Evolutionary conservation across 2,797 vertebrate species (phyloP), one percentile per base, ranked within the genome.

Genomic region (Muscicapa comitata): DNA sequence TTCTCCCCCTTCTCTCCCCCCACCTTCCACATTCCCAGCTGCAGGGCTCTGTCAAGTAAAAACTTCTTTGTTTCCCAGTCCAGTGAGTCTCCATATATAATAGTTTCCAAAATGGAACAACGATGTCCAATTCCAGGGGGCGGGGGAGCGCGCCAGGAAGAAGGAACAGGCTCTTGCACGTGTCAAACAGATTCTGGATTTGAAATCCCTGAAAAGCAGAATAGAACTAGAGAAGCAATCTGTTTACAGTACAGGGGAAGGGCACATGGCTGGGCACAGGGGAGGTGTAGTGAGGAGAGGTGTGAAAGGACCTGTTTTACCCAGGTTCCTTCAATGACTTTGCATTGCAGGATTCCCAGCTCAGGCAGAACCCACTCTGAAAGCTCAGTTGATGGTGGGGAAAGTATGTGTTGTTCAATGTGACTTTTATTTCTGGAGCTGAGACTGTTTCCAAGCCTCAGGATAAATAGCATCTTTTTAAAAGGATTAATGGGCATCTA

Each of bases 1-100:
- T 77, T 61, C 59, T 82, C 91, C 67, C 92, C 73, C 80, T 59
- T 16, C 24, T 57, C 40, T 86, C 48, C 84, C 78, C 75, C 82
- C 5, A 23, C 35, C 82, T 89, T 88, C 87, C 63, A 75, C 84
- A 66, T 96, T 96, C 93, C 92, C 96, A 97, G 94, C 95, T 96
- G 96, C 96, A 94, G 94, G 62, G 63, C 94, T 95, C 74, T 96
- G 82, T 94, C 93, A 88, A 97, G 96, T 93, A 97, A 96, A 96
- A 95, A 96, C 93, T 94, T 90, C 95, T 96, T 97, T 97, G 97
- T 97, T 96, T 96, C 89, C 78, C 14, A n/a, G 85, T 94, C 90
- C 6, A 9, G 13, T 88, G 94, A 82, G 65, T 93, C 95, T 96
- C 95, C 4, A 1, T 73, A 63, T 94, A 80, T 84, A 97, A 93